phyloP scores from a whole-genome alignment of 1,140 invertebrate species.

The Eriosoma lanigerum region DNA sequence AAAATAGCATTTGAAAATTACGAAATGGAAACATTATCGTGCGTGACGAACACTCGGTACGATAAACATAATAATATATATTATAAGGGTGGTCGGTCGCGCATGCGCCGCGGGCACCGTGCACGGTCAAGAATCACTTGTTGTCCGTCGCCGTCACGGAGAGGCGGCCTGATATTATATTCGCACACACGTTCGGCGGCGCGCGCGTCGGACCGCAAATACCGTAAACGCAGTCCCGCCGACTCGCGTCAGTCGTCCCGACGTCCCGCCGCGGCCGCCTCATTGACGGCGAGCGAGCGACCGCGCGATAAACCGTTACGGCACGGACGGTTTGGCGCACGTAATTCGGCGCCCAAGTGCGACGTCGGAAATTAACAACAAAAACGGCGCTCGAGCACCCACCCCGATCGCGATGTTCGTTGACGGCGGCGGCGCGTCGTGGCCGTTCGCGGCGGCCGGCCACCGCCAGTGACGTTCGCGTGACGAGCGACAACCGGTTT shows the following conservation, averaged over 20 bases:
- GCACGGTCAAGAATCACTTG: slow-evolving; percentile 28
- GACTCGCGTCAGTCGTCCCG: slow-evolving; percentile 32
- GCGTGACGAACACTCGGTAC: neutral
- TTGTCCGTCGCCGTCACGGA: neutral
- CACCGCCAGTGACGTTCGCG: too few species aligned
- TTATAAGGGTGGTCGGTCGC: neutral
- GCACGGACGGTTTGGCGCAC: too few species aligned
- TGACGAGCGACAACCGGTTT: too few species aligned
- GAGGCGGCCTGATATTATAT: neutral
- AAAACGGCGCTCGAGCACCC: too few species aligned
- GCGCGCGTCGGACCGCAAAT: neutral
- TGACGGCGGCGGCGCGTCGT: too few species aligned
- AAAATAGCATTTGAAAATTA: too few species aligned
- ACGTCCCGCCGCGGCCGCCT: slow-evolving; percentile 2
- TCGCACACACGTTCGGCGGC: slow-evolving; percentile 21
- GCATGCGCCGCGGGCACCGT: neutral
- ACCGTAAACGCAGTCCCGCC: neutral
- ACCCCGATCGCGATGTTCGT: too few species aligned
- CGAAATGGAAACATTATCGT: too few species aligned
- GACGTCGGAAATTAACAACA: too few species aligned
- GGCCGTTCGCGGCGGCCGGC: too few species aligned
- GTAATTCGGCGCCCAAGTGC: too few species aligned
- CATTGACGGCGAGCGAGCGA: neutral
- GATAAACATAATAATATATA: too few species aligned
- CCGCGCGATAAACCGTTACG: neutral